phyloP scores from a whole-genome alignment of 2,888 invertebrate species.

The Tipula helvola region DNA sequence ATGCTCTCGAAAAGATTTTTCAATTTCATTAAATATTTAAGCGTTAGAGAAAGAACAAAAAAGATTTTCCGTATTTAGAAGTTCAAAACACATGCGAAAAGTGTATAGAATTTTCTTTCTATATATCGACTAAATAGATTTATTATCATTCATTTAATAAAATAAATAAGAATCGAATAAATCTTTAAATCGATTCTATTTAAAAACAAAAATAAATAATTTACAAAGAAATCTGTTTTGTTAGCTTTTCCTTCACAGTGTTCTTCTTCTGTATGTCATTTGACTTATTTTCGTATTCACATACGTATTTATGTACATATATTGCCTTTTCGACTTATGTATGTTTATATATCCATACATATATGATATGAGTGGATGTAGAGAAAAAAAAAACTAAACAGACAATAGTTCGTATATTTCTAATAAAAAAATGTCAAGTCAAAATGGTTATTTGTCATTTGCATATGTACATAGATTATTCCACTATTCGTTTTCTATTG shows the following conservation, averaged over 20 bases:
- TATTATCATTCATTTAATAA: slow-evolving; percentile 4
- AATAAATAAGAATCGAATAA: neutral
- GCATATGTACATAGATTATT: neutral
- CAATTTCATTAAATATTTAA: slow-evolving; percentile 4
- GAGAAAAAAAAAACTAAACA: neutral
- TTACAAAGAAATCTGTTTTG: neutral
- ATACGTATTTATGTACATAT: neutral
- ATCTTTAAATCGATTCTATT: neutral
- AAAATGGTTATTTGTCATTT: slow-evolving; percentile 4
- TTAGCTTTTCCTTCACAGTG: neutral
- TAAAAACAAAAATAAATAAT: neutral
- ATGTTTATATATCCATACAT: neutral
- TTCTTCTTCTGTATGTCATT: neutral
- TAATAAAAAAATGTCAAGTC: neutral
- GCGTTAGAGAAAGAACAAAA: neutral
- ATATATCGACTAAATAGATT: neutral
- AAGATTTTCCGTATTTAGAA: neutral
- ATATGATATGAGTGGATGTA: neutral
- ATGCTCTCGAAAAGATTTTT: neutral
- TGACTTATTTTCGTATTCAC: neutral
- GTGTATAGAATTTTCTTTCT: neutral
- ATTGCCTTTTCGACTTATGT: neutral
- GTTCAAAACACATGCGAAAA: neutral
- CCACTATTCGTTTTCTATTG: neutral
- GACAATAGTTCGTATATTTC: neutral